A percentile compares a stretch with the other conserved stretches of the same genome.
Evolutionary conservation across 2,888 invertebrate genomes (phyloP).

Genomic region (Nebria brevicollis): DNA sequence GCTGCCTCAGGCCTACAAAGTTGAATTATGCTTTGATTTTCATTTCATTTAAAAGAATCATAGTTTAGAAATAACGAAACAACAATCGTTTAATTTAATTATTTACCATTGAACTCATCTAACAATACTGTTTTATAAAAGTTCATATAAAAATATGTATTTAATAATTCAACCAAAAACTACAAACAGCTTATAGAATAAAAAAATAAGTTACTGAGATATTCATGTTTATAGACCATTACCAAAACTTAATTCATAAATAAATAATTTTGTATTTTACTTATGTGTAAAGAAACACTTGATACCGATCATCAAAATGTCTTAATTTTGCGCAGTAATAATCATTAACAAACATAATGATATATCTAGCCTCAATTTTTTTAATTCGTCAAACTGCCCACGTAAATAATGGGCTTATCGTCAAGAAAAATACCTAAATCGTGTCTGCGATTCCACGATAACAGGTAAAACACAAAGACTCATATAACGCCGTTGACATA

Average conservation of each 20-base stretch:
- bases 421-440: slow-evolving; percentile 9
- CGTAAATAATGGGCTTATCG: slow-evolving; percentile 4
- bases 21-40: neutral
- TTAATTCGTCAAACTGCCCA: slow-evolving; percentile 11
- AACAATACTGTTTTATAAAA: too few relatives aligned
- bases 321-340: slow-evolving; percentile 5
- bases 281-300: neutral
- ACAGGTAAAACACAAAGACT: slow-evolving; percentile 36
- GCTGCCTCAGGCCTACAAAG: neutral
- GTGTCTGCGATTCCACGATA: slow-evolving; percentile 21
- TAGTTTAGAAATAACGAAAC: neutral
- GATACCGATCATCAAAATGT: neutral
- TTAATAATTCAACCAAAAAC: neutral
- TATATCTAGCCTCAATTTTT: neutral
- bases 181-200: neutral
- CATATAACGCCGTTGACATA: slow-evolving; percentile 30
- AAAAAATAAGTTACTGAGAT: neutral
- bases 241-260: neutral
- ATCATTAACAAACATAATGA: slow-evolving; percentile 10
- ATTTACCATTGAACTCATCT: neutral
- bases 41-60: neutral
- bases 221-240: neutral
- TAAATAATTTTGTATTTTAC: neutral
- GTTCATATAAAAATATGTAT: too few relatives aligned
- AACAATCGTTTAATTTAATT: neutral